Evolutionary conservation across 2,888 invertebrate genomes (phyloP), one percentile per base, ranked within the genome.

Genomic region (Carterocephalus palaemon): DNA sequence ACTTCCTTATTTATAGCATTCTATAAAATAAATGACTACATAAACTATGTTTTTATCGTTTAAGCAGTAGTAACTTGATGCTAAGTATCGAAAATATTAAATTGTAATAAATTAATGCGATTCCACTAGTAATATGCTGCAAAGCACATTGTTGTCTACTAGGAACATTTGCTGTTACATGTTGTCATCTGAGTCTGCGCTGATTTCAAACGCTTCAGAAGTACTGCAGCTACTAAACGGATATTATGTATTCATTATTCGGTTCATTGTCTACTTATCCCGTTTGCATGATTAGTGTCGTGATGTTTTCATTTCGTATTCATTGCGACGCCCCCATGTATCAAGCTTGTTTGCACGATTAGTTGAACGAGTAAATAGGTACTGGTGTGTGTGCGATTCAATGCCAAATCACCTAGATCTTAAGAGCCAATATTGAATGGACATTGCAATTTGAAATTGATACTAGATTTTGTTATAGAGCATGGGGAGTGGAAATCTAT

Each of bases 221-320:
- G 3, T 5, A 5, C 16, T 32, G 22, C 33, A 41, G 33, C 41
- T 41, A 41, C 28, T 42, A 34, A 28, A 16, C 20, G 10, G 2
- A 10, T 19, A 42, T 42, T 34, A 42, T 9, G 20, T 9, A 42
- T 52, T 53, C 55, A 57, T 56, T 42, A 43, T 43, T 47, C 43
- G 8, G 22, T 53, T 51, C 54, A 51, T 64, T 66, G 67, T 63
- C 67, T 74, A 70, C 71, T 75, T 71, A 69, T 42, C 28, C 22
- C 56, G 62, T 63, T 75, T 71, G 75, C 78, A 73, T 75, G 75
- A 77, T 79, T 74, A 70, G 71, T 65, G 67, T 57, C 60, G 69
- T 70, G 68, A 63, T 69, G 75, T 67, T 69, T 70, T 65, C 58
- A 66, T 71, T 72, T 63, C 52, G 65, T 63, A 70, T 72, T 69